These are phyloP conservation scores for Myzus persicae DNA, from an alignment of 1,140 invertebrate genomes.

Conservation along the genomic window DNA sequence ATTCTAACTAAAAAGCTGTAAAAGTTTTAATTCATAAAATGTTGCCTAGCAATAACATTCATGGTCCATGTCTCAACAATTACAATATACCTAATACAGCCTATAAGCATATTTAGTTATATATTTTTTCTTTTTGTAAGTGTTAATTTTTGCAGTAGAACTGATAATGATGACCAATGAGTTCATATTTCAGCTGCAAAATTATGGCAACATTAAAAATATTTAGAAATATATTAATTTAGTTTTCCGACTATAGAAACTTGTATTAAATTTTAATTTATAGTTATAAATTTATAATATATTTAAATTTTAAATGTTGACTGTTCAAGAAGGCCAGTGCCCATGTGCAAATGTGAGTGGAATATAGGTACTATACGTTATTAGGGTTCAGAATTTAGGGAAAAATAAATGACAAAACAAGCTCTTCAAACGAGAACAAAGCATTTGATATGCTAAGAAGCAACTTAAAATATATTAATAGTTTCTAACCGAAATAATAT, in stretches of 20 bases:
- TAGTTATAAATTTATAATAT: background rate
- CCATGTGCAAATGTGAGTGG: background rate
- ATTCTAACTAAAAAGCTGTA: background rate
- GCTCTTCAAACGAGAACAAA: no score
- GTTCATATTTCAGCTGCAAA: background rate
- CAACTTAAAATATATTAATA: no score
- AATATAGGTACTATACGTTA: no score
- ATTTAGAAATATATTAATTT: background rate
- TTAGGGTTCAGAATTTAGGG: no score
- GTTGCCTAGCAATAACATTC: background rate
- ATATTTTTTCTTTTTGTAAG: background rate
- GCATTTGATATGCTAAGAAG: no score
- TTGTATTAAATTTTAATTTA: no score
- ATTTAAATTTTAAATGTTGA: background rate
- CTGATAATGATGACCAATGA: background rate
- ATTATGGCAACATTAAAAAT: background rate
- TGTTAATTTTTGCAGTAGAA: background rate
- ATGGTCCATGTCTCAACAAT: background rate
- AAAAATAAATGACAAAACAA: no score
- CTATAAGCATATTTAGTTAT: background rate
- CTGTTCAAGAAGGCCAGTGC: background rate
- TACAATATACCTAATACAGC: background rate
- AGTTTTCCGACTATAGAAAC: background rate
- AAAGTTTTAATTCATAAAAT: background rate
- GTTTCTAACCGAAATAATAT: no score